A percentile compares a stretch with the other conserved stretches of the same genome.
Evolutionary conservation across 2,113 vertebrate genomes (phyloP).

Genomic region (Zosterops borbonicus): DNA sequence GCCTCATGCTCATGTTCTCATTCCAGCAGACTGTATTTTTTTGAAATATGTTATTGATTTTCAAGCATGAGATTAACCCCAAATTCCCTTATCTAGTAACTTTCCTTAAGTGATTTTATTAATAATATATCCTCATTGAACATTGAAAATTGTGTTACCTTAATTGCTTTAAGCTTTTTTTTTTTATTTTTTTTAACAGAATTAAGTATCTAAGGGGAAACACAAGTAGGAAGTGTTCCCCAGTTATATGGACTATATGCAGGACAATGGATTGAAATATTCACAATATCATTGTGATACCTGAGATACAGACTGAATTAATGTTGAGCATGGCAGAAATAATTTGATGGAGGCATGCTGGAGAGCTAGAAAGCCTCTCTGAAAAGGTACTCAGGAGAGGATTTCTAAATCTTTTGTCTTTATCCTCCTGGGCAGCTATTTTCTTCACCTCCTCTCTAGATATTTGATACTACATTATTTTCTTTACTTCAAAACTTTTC

Average conservation of each 20-base stretch:
- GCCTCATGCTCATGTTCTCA: neutral
- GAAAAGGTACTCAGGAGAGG: neutral
- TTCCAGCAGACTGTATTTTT: neutral
- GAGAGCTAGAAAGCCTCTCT: neutral
- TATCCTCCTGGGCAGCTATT: neutral
- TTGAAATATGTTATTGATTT: rapidly evolving
- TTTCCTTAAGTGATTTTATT: neutral
- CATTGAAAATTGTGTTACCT: neutral
- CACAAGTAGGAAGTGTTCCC: rapidly evolving
- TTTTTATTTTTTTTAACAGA: neutral
- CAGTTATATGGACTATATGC: neutral
- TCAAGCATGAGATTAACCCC: neutral
- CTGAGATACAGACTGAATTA: neutral
- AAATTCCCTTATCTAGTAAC: neutral
- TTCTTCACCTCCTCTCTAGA: neutral
- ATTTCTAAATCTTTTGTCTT: neutral
- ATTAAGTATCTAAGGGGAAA: neutral
- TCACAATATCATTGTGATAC: neutral
- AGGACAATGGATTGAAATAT: neutral
- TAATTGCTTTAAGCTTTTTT: neutral
- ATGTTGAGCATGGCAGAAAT: neutral
- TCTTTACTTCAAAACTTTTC: neutral
- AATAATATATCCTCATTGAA: neutral
- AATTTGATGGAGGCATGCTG: neutral
- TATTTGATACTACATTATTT: neutral